phyloP scores from a whole-genome alignment of 2,797 vertebrate genomes.

The Octomys mimax region DNA sequence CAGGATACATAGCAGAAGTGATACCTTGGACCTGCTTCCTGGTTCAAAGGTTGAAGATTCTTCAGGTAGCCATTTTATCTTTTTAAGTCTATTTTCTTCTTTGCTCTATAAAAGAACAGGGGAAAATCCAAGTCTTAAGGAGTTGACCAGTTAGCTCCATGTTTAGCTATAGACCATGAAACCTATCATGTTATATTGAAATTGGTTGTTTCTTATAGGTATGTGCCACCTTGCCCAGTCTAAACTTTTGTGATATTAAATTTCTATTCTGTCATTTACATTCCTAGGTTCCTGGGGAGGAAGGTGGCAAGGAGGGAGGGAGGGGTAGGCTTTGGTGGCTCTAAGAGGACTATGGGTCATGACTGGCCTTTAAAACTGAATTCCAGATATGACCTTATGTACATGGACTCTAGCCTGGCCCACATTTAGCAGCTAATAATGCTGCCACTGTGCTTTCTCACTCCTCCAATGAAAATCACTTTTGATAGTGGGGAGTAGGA shows the following conservation, averaged over 20 bases:
- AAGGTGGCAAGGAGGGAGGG: not conserved
- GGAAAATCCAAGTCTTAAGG: constrained; percentile 92
- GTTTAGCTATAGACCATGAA: constrained; percentile 91
- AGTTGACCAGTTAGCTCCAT: constrained; percentile 92
- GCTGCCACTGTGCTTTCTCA: not conserved
- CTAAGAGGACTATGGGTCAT: not conserved
- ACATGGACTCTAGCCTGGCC: not conserved
- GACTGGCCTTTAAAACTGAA: constrained; percentile 41
- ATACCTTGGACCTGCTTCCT: not conserved
- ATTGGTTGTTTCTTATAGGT: constrained; percentile 84
- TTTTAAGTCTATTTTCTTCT: constrained; percentile 63
- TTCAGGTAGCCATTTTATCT: constrained; percentile 58
- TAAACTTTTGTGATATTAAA: constrained; percentile 48
- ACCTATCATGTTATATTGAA: constrained; percentile 90
- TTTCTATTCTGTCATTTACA: constrained; percentile 55
- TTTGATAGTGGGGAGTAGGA: not conserved
- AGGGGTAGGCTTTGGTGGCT: not conserved
- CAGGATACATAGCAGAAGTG: not conserved
- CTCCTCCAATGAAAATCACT: not conserved
- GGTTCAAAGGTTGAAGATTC: not conserved
- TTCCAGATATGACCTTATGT: not conserved
- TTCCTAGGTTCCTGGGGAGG: constrained; percentile 52
- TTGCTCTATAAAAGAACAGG: constrained; percentile 82
- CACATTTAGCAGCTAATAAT: not conserved
- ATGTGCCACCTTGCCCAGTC: not conserved